Conservation (phyloP, 2,888 invertebrate species). For the Notodonta ziczac region DNA sequence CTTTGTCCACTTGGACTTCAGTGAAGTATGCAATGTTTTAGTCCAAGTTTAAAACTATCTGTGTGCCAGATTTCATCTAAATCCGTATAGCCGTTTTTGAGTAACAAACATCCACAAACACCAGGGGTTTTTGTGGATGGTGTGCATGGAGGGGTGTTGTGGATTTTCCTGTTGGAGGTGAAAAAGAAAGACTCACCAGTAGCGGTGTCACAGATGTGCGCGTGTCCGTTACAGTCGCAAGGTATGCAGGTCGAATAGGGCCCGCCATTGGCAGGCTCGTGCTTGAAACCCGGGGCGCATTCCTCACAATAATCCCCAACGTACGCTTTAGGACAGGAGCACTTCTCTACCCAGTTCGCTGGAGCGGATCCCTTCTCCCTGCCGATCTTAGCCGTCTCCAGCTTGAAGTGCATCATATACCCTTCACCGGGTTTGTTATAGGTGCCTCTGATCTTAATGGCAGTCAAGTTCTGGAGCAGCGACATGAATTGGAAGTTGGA, state of each 20-base stretch:
- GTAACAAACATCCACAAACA: no score
- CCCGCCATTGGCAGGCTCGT: constrained; percentile 95
- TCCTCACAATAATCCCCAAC: constrained; percentile 99
- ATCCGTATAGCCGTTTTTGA: no score
- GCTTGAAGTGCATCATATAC: constrained; percentile 93
- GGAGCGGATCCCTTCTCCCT: constrained; percentile 87
- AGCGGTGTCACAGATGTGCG: constrained; percentile 97
- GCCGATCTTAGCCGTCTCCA: constrained; percentile 95
- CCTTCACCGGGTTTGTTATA: constrained; percentile 94
- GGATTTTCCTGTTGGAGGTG: no score
- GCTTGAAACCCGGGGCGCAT: constrained; percentile 97
- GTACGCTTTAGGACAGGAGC: constrained; percentile 94
- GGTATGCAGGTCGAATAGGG: constrained; percentile 97
- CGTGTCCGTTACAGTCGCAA: constrained; percentile 98
- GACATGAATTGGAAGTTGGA: constrained; percentile 95
- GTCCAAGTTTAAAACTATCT: no score
- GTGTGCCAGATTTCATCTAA: no score
- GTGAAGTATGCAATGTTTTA: no score
- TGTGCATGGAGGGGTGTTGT: no score
- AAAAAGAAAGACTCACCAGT: constrained; percentile 84
- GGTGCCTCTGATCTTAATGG: constrained; percentile 96
- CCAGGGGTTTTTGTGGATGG: no score
- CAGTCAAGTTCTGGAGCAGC: constrained; percentile 95
- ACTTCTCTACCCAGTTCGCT: constrained; percentile 97
- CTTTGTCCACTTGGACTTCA: no score